A percentile compares a stretch with the other conserved stretches of the same genome.
phyloP scores from a whole-genome alignment of 2,797 vertebrate genomes.

The Schizopygopsis malacanthus region DNA sequence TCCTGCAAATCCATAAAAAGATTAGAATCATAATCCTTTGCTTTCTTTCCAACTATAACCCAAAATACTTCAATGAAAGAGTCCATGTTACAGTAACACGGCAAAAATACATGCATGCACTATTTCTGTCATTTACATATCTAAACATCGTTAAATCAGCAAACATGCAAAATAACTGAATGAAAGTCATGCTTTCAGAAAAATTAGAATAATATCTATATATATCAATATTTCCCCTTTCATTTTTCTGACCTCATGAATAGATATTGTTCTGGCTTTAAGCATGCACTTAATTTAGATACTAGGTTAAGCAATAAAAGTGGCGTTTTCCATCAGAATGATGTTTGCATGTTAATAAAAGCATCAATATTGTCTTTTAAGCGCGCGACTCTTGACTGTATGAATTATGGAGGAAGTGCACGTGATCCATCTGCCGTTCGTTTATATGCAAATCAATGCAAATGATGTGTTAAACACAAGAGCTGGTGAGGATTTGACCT shows the following conservation, averaged over 20 bases:
- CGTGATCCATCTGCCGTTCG: slow-evolving; percentile 64
- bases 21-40: not conserved
- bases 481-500: not conserved
- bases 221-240: no score
- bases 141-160: not conserved
- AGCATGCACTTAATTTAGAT: no score
- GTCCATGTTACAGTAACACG: not conserved
- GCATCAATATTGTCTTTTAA: not conserved
- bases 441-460: slow-evolving; percentile 75
- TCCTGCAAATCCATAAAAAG: not conserved
- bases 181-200: no score
- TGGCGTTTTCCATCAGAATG: no score
- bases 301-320: no score
- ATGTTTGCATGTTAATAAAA: no score
- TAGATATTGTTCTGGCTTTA: no score
- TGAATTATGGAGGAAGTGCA: slow-evolving; percentile 67
- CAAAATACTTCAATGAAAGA: not conserved
- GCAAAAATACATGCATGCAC: not conserved
- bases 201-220: not conserved
- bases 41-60: not conserved
- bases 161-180: not conserved
- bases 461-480: slow-evolving; percentile 64
- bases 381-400: slow-evolving; percentile 23
- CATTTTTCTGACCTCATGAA: no score
- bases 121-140: not conserved